phyloP scores from a whole-genome alignment of 2,888 invertebrate species.

The Rhimphoctona megacephalus region DNA sequence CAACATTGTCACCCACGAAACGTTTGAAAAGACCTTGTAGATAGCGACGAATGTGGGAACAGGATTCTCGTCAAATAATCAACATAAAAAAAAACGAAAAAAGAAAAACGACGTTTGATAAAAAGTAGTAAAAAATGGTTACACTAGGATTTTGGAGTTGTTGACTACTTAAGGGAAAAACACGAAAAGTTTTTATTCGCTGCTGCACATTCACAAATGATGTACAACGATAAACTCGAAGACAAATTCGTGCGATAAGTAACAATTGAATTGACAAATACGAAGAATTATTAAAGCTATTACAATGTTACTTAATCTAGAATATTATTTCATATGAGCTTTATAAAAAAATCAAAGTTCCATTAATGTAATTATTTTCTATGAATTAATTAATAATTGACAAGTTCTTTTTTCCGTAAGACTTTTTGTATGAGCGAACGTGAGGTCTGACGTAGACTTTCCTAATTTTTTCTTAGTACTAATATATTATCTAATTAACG shows the following conservation, averaged over 20 bases:
- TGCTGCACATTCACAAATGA: slow-evolving; percentile 5
- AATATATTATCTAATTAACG: slow-evolving; percentile 30
- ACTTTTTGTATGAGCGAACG: slow-evolving; percentile 46
- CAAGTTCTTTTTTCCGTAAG: slow-evolving; percentile 4
- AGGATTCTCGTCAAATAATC: slow-evolving; percentile 24
- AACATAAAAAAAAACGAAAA: not conserved
- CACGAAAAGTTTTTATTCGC: slow-evolving; percentile 13
- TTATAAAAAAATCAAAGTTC: not conserved
- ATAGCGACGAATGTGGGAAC: not conserved
- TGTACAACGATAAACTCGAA: not conserved
- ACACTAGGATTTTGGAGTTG: not conserved
- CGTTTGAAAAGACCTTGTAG: not conserved
- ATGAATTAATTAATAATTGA: not conserved
- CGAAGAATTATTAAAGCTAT: not conserved
- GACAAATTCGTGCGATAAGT: not conserved
- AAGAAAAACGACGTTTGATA: slow-evolving; percentile 17
- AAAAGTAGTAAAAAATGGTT: not conserved
- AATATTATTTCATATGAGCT: not conserved
- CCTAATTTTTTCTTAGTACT: slow-evolving; percentile 27
- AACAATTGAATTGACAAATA: not conserved
- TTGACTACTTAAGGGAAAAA: not conserved
- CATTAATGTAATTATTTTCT: not conserved
- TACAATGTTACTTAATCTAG: slow-evolving; percentile 3
- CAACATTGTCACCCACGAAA: not conserved
- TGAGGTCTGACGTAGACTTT: slow-evolving; percentile 55